Conservation (phyloP, 2,113 vertebrate species). For the Pelecanus crispus region DNA sequence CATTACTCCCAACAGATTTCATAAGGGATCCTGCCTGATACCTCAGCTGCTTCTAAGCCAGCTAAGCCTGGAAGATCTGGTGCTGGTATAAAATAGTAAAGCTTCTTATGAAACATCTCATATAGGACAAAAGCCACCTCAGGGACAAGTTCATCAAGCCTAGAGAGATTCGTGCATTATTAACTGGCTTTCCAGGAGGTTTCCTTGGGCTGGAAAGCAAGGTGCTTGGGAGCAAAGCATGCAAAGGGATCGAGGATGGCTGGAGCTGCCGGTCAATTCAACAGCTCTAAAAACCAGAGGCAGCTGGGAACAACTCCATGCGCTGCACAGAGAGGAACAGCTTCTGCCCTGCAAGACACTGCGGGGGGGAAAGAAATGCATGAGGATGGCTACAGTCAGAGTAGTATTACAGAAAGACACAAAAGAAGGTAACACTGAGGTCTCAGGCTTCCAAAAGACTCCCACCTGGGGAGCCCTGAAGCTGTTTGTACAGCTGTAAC, state of each 20-base stretch:
- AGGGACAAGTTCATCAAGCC: neutral
- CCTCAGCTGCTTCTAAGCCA: constrained; percentile 22
- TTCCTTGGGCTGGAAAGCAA: neutral
- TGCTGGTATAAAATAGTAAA: neutral
- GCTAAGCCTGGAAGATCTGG: constrained; percentile 25
- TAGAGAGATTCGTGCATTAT: neutral
- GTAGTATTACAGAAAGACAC: neutral
- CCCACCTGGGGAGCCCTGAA: neutral
- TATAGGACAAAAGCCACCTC: neutral
- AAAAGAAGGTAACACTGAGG: neutral
- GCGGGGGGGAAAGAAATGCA: neutral
- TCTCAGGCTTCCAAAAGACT: neutral
- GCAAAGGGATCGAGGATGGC: neutral
- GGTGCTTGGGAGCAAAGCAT: neutral
- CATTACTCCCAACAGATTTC: constrained; percentile 39
- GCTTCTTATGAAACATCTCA: neutral
- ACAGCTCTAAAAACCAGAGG: neutral
- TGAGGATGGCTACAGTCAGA: neutral
- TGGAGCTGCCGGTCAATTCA: neutral
- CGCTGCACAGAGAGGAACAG: neutral
- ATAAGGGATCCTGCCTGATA: neutral
- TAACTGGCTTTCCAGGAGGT: neutral
- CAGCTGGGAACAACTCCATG: neutral
- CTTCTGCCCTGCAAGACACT: neutral
- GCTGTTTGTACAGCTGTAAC: neutral